Base-by-base conservation (phyloP, 1,140 invertebrate species). In the Zaprionus ghesquierei region DNA sequence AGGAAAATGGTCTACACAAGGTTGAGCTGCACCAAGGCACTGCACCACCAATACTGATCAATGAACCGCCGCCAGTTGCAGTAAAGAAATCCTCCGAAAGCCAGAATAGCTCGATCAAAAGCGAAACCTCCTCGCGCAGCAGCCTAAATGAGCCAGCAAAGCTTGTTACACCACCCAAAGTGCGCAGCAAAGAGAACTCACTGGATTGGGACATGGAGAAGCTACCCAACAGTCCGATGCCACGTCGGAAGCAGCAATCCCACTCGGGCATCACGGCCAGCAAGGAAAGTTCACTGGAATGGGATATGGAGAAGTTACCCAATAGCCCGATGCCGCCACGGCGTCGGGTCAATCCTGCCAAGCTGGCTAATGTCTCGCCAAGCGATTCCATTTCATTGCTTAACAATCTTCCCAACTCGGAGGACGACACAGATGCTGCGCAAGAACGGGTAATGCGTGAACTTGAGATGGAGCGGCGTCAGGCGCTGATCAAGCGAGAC, bases 191-290 rank as follows among this genome's bases (percentile, higher is more conserved):
- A 46, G 86, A 91, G n/a, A 80, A 66, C 25, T 91, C 90, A 2
- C 54, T 84, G 1, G 90, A 91, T 44, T 91, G 90, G 89, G 81
- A 91, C n/a, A 91, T 91, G 86, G 90, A 91, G 15, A 91, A 89
- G 63, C 18, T 91, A 53, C 86, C 86, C 79, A 0, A n/a, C n/a
- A n/a, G n/a, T n/a, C 90, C 90, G 0, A 91, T 91, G 90, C 86
- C 80, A 0, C 69, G 76, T 12, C 76, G 89, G 4, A 72, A 58
- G 12, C 58, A 68, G 25, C n/a, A n/a, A n/a, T n/a, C 18, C 41
- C 0, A 35, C 22, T 12, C 12, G 31, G 31, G 6, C 23, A 54
- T 25, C 8, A n/a, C 5, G 5, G 63, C 55, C 50, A 89, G 78
- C 31, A 91, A 86, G 35, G 90, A 91, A 38, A 75, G 69, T 29